Evolutionary conservation across 2,797 vertebrate genomes (phyloP).

Genomic region (Trachops cirrhosus): DNA sequence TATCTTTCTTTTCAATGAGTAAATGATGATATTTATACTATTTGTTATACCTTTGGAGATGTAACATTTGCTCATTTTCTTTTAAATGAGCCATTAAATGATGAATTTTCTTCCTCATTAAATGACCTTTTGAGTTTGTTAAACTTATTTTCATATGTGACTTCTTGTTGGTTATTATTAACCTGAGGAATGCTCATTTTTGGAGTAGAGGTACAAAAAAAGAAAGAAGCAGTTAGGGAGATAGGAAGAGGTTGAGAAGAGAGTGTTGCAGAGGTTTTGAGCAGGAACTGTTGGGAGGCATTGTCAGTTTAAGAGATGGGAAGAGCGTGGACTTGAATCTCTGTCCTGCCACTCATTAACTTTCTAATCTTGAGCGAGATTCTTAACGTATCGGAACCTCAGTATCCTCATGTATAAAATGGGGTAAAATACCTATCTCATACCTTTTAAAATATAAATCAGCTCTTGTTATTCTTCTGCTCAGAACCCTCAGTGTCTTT

Average conservation of each 20-base stretch:
- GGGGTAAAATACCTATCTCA: neutral
- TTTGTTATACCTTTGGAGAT: conserved; percentile 28
- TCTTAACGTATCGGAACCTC: neutral
- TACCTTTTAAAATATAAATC: neutral
- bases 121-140: neutral
- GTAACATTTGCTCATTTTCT: neutral
- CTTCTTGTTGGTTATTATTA: conserved; percentile 39
- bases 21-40: neutral
- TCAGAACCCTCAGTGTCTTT: neutral
- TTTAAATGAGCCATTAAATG: conserved; percentile 25
- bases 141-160: conserved; percentile 29
- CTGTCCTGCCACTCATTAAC: neutral
- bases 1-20: neutral
- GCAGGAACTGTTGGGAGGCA: neutral
- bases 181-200: neutral
- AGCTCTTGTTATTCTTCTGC: neutral
- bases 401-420: neutral
- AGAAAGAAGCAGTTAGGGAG: neutral
- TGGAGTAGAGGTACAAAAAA: neutral
- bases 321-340: neutral
- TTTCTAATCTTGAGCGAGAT: neutral
- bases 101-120: neutral
- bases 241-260: neutral
- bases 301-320: neutral
- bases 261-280: neutral